Conservation (phyloP, 2,888 invertebrate species). For the Cataglyphis altisquamis region DNA sequence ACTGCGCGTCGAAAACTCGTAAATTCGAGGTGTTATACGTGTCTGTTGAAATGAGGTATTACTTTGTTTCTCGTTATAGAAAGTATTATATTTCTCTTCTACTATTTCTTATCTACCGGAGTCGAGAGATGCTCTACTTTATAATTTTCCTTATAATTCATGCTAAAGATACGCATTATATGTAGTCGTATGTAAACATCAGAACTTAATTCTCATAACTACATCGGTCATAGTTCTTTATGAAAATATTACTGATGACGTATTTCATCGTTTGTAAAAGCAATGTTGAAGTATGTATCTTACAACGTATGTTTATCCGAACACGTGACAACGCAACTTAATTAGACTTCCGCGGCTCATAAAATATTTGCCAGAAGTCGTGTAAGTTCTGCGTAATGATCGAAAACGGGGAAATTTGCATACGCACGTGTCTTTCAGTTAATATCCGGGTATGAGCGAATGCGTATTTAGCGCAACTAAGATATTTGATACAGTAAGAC, state of each 20-base stretch:
- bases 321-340: neutral
- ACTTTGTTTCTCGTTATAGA: constrained; percentile 32
- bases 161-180: neutral
- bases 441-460: constrained; percentile 1
- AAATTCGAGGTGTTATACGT: constrained; percentile 20
- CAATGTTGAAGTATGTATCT: neutral
- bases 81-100: neutral
- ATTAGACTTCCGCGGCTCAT: neutral
- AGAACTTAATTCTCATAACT: neutral
- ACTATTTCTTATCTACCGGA: neutral
- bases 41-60: constrained; percentile 39
- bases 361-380: constrained; percentile 23
- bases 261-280: neutral
- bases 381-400: constrained; percentile 17
- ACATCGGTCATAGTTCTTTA: neutral
- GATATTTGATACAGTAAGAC: constrained; percentile 25
- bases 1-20: constrained; percentile 28
- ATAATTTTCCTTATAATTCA: neutral
- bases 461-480: constrained; percentile 6
- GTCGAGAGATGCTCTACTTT: neutral
- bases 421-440: constrained; percentile 8
- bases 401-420: constrained; percentile 12
- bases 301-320: neutral
- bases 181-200: neutral
- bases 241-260: neutral